Evolutionary conservation across 1,140 invertebrate genomes (phyloP), one percentile per base, ranked within the genome.

Genomic region (Chelonus insularis): DNA sequence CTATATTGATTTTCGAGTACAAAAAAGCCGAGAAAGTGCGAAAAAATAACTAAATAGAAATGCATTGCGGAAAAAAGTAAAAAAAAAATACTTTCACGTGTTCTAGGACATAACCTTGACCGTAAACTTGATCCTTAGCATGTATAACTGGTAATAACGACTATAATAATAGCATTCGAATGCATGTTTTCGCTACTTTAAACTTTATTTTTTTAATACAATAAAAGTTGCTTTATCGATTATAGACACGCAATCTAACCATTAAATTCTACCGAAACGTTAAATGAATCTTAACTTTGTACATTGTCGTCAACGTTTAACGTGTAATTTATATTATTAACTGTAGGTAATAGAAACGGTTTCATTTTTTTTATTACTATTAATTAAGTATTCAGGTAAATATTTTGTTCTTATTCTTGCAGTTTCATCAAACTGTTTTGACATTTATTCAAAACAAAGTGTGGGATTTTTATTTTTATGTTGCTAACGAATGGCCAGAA

Each of bases 381-480:
- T n/a, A n/a, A n/a, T n/a, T n/a, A n/a, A n/a, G n/a, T n/a, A n/a
- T n/a, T n/a, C n/a, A n/a, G n/a, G n/a, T n/a, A n/a, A n/a, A n/a
- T n/a, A n/a, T 39, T 9, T 12, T 36, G 14, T 7, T 11, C 14
- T 57, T 34, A 56, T 62, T 60, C 69, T 64, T 86, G 21, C 83
- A 93, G 91, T 92, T 93, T 85, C 91, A 93, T 84, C 91, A 92
- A 83, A 92, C 91, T 70, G 84, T 93, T 77, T 86, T 90, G 84
- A 93, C 91, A 82, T 92, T 89, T 84, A 86, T 91, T 77, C 88
- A 87, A 81, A 90, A 93, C 81, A 87, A 86, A 74, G 89, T 93
- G 77, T 92, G 91, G 91, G 88, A 92, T 72, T 93, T 93, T 82
- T 84, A 91, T 82, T 92, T 92, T 85, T 93, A 93, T 86, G 89